These are phyloP conservation scores for Raja brachyura DNA, from an alignment of 2,113 vertebrate species.

Conservation along the genomic window DNA sequence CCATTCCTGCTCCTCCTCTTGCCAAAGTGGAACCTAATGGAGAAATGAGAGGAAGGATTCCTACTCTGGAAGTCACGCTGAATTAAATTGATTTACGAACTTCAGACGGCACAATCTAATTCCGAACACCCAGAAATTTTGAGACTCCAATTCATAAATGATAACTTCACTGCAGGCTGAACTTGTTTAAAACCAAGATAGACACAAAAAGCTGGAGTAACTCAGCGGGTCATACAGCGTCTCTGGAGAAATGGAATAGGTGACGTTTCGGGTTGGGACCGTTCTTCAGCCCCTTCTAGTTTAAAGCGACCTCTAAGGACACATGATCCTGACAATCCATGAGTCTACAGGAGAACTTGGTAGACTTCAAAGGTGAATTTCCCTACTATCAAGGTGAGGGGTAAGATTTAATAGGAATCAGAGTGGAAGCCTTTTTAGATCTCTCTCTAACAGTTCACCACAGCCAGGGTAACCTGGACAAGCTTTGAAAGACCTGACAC, in stretches of 20 bases:
- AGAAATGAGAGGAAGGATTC: neutral
- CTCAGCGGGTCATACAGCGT: no score
- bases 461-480: neutral
- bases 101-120: neutral
- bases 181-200: neutral
- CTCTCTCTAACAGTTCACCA: neutral
- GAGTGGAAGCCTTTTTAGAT: no score
- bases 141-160: neutral
- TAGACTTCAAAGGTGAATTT: no score
- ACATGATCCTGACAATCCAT: neutral
- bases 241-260: no score
- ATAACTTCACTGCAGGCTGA: neutral
- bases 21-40: neutral
- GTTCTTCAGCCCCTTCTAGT: no score
- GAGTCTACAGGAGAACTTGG: no score
- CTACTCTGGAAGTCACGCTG: neutral
- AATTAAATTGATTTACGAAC: slow-evolving; percentile 14
- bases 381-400: no score
- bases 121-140: neutral
- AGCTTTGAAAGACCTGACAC: no score
- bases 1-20: neutral
- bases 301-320: neutral
- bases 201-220: no score
- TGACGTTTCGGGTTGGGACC: no score
- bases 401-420: no score